Evolutionary conservation across 2,888 invertebrate species (phyloP).

Genomic region (Tupiocoris notatus): DNA sequence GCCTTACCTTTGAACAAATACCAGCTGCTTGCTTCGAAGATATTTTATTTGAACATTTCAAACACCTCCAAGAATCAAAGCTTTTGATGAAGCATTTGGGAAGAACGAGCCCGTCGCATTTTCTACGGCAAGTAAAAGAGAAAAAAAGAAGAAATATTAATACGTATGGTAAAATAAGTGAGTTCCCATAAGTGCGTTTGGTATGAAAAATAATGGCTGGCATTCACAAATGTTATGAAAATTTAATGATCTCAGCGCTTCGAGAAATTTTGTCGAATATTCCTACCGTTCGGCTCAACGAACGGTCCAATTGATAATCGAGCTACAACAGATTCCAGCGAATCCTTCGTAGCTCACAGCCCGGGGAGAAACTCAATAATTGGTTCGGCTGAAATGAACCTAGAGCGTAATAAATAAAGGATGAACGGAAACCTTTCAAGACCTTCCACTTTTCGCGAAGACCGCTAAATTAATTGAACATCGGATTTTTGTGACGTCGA

Average conservation of each 20-base stretch:
- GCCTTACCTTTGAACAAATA: constrained; percentile 8
- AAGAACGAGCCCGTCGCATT: constrained; percentile 40
- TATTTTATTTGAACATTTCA: constrained; percentile 15
- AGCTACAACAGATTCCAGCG: too few relatives aligned
- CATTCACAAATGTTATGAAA: too few relatives aligned
- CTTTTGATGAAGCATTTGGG: constrained; percentile 38
- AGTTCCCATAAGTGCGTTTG: too few relatives aligned
- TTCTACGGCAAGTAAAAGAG: too few relatives aligned
- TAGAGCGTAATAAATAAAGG: not conserved
- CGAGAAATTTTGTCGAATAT: too few relatives aligned
- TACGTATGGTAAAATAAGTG: too few relatives aligned
- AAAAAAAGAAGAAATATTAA: too few relatives aligned
- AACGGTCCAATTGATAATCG: too few relatives aligned
- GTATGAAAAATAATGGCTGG: too few relatives aligned
- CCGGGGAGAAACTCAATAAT: not conserved
- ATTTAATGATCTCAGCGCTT: too few relatives aligned
- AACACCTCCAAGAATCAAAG: constrained; percentile 26
- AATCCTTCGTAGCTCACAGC: too few relatives aligned
- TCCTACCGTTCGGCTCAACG: too few relatives aligned
- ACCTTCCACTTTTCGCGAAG: not conserved
- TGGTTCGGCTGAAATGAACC: not conserved
- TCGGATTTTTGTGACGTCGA: not conserved
- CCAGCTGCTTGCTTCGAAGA: constrained; percentile 15
- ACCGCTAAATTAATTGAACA: not conserved
- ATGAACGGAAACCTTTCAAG: not conserved